Conservation (phyloP, 2,888 invertebrate genomes). For the Ditula angustiorana region DNA sequence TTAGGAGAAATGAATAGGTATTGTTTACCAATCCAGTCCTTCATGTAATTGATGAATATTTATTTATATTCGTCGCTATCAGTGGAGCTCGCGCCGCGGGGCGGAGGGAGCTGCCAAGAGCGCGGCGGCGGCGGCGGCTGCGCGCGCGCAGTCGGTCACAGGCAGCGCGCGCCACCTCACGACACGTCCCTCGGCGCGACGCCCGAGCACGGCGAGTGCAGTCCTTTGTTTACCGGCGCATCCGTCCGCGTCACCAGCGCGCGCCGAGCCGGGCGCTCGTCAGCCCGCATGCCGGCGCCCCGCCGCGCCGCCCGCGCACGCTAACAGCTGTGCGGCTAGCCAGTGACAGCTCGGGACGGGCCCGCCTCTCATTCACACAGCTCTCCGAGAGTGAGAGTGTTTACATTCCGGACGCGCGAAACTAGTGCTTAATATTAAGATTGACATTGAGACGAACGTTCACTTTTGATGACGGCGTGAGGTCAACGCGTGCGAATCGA, state of each 20-base stretch:
- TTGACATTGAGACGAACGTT: slow-evolving; percentile 11
- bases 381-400: slow-evolving; percentile 28
- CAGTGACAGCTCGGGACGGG: background rate
- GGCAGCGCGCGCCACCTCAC: slow-evolving; percentile 4
- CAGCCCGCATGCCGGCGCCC: background rate
- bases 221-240: slow-evolving; percentile 52
- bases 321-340: slow-evolving; percentile 20
- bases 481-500: background rate
- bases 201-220: slow-evolving; percentile 18
- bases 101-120: slow-evolving; percentile 36
- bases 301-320: background rate
- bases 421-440: background rate
- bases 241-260: slow-evolving; percentile 11
- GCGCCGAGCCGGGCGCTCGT: background rate
- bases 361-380: slow-evolving; percentile 17
- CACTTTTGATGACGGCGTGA: background rate
- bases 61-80: slow-evolving; percentile 32
- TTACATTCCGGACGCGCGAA: slow-evolving; percentile 11
- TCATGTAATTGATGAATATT: slow-evolving; percentile 31
- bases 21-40: slow-evolving; percentile 29
- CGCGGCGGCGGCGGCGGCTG: slow-evolving; percentile 33
- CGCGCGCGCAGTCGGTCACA: slow-evolving; percentile 29
- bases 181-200: background rate
- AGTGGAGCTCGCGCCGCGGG: slow-evolving; percentile 11
- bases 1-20: slow-evolving; percentile 15